These are phyloP conservation scores for Conomelus anceps DNA, from an alignment of 2,888 invertebrate genomes.

Conservation along the genomic window DNA sequence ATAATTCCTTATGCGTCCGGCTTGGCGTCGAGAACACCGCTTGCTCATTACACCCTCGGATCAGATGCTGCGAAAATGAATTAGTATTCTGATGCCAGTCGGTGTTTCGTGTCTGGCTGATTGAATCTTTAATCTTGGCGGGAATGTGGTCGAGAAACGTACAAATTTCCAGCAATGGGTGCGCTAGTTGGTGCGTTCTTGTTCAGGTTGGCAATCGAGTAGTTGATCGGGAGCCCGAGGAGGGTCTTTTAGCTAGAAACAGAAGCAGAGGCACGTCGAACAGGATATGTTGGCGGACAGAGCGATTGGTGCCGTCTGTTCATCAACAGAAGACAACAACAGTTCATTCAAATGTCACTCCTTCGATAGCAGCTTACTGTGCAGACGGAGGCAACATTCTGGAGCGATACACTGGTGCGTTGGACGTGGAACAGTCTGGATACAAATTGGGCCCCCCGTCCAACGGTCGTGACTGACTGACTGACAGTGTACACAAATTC, in stretches of 20 bases:
- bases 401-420: background rate
- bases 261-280: background rate
- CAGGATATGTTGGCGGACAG: too few relatives aligned
- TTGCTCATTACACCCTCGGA: background rate
- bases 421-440: background rate
- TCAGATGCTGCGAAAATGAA: background rate
- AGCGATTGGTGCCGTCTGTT: background rate
- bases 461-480: background rate
- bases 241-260: too few relatives aligned
- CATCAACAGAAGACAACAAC: background rate
- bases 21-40: background rate
- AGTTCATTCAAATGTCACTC: background rate
- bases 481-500: background rate
- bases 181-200: background rate
- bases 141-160: too few relatives aligned
- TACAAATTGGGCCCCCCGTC: background rate
- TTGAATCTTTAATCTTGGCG: too few relatives aligned
- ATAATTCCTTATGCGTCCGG: too few relatives aligned
- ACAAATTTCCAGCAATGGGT: background rate
- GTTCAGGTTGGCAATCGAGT: background rate
- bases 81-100: background rate
- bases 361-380: background rate
- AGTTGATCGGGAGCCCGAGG: background rate
- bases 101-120: background rate
- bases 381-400: background rate